A percentile compares a stretch with the other conserved stretches of the same genome.
These are phyloP conservation scores for Stegophylla sp. DNA, from an alignment of 2,888 invertebrate genomes.

Conservation along the genomic window DNA sequence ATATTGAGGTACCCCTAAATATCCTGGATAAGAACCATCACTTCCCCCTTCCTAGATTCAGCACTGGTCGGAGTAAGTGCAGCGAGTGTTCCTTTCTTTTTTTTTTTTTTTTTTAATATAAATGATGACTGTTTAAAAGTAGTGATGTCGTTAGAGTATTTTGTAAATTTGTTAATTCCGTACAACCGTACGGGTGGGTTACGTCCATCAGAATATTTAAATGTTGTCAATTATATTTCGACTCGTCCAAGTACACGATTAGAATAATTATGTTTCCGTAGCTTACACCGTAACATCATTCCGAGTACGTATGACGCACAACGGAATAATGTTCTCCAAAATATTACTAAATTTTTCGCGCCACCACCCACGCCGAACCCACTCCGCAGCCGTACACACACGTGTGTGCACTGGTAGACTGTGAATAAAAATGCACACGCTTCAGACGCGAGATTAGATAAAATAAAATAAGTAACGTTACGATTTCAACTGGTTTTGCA, in stretches of 20 bases:
- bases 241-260: constrained; percentile 15
- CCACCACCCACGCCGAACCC: constrained; percentile 27
- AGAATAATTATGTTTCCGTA: constrained; percentile 31
- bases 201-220: too few relatives aligned
- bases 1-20: too few relatives aligned
- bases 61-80: too few relatives aligned
- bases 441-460: background rate
- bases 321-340: background rate
- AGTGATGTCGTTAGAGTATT: background rate
- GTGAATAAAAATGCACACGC: background rate
- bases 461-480: background rate
- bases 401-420: background rate
- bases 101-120: too few relatives aligned
- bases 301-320: constrained; percentile 21
- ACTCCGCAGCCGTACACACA: background rate
- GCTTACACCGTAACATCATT: background rate
- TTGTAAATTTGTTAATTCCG: too few relatives aligned
- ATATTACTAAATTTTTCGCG: constrained; percentile 11
- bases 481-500: background rate
- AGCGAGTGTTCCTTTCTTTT: too few relatives aligned
- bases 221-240: background rate
- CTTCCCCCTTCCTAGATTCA: too few relatives aligned
- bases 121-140: background rate
- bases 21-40: too few relatives aligned
- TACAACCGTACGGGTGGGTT: too few relatives aligned